Conservation (phyloP, 1,140 invertebrate genomes). For the Latrodectus geometricus region DNA sequence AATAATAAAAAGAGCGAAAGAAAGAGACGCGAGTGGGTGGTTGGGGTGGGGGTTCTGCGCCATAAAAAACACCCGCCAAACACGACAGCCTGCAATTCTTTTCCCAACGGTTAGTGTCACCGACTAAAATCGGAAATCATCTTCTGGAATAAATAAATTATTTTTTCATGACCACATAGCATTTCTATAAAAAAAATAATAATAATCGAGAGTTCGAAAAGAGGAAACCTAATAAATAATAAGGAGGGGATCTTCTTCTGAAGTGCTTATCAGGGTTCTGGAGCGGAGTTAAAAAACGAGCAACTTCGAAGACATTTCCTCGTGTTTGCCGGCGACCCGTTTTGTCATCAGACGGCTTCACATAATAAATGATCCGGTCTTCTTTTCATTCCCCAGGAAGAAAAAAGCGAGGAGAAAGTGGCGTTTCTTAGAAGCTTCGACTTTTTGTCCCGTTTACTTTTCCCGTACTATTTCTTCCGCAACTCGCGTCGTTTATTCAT, state of each 20-base stretch:
- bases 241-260: neutral
- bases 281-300: constrained; percentile 1
- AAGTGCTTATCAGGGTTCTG: neutral
- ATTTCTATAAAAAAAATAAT: neutral
- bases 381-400: neutral
- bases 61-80: no score
- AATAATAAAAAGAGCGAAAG: no score
- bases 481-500: neutral
- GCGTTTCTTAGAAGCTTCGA: neutral
- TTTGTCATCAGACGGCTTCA: neutral
- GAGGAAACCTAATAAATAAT: neutral
- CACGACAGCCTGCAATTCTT: neutral
- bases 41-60: no score
- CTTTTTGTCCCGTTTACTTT: constrained; percentile 3
- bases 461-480: neutral
- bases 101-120: neutral
- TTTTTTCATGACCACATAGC: constrained; percentile 1
- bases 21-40: no score
- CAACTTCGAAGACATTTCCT: constrained; percentile 1
- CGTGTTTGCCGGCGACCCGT: neutral
- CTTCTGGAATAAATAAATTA: constrained; percentile 6
- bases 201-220: neutral
- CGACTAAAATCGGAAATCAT: constrained; percentile 9
- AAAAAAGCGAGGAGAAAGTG: neutral
- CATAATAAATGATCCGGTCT: neutral